Percentiles rank a stretch among this genome's conserved stretches.
These are phyloP conservation scores for Holacanthella duospinosa DNA, from an alignment of 2,888 invertebrate species.

Conservation along the genomic window DNA sequence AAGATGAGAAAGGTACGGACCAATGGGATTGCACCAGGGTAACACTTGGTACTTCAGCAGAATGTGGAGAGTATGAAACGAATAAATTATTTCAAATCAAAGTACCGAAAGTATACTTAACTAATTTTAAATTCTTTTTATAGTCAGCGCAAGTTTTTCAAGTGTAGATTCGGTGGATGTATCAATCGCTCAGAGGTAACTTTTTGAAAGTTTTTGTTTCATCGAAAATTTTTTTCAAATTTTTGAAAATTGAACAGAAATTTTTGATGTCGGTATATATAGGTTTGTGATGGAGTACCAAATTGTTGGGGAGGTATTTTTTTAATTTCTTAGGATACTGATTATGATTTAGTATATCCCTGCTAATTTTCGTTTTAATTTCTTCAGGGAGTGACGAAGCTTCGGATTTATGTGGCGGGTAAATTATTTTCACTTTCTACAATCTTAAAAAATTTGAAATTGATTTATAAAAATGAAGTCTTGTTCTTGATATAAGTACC, in stretches of 20 bases:
- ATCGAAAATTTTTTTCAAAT: not conserved
- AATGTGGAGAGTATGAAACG: not conserved
- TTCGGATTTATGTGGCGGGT: not conserved
- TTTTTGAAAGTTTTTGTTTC: not conserved
- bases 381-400: not conserved
- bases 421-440: not conserved
- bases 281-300: not conserved
- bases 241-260: not conserved
- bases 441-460: too few species aligned
- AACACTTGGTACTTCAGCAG: not conserved
- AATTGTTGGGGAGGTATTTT: not conserved
- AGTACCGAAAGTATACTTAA: not conserved
- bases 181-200: not conserved
- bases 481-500: too few species aligned
- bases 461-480: too few species aligned
- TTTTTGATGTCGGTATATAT: not conserved
- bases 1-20: constrained; percentile 14
- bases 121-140: not conserved
- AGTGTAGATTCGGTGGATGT: constrained; percentile 1
- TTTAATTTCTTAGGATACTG: not conserved
- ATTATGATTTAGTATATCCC: not conserved
- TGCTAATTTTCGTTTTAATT: not conserved
- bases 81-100: not conserved
- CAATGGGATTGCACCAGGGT: not conserved
- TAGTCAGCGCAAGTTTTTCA: not conserved